A percentile compares a stretch with the other conserved stretches of the same genome.
Evolutionary conservation across 37 sponge, comb jelly and placozoan genomes (phyloP).

Genomic region (Tethya wilhelma): DNA sequence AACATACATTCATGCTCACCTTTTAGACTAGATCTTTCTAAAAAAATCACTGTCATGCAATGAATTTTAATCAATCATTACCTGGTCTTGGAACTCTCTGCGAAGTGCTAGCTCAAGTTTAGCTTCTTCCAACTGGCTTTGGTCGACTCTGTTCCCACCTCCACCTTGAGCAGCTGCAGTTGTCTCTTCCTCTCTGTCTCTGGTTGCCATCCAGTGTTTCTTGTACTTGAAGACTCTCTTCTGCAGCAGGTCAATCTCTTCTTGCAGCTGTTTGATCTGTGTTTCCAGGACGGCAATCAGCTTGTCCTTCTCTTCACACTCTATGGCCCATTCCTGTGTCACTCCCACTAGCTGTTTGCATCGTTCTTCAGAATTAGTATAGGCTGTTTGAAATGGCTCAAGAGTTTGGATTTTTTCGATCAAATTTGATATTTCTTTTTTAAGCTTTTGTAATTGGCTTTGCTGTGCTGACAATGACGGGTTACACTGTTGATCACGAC

Average conservation of each 20-base stretch:
- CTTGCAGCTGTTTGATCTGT: conserved; percentile 1
- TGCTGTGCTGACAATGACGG: no score
- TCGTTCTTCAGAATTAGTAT: conserved; percentile 13
- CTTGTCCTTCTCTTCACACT: conserved; percentile 25
- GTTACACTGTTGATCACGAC: no score
- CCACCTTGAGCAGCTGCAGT: no score
- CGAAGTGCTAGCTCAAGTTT: conserved; percentile 2
- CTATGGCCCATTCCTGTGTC: conserved; percentile 47
- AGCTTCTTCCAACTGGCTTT: conserved; percentile 21
- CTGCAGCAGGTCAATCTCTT: not conserved
- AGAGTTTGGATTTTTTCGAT: not conserved
- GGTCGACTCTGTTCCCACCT: not conserved
- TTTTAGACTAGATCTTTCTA: no score
- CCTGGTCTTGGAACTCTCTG: conserved; percentile 24
- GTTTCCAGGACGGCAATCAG: not conserved
- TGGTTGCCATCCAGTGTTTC: not conserved
- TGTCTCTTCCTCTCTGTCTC: no score
- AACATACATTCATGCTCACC: no score
- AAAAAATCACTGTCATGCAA: no score
- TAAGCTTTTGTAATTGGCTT: not conserved
- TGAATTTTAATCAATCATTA: no score
- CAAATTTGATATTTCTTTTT: not conserved
- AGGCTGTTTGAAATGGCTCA: not conserved
- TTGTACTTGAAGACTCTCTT: conserved; percentile 29
- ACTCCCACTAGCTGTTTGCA: conserved; percentile 25